Evolutionary conservation across 2,888 invertebrate genomes (phyloP), one percentile per base, ranked within the genome.

Genomic region (Trichogramma evanescens): DNA sequence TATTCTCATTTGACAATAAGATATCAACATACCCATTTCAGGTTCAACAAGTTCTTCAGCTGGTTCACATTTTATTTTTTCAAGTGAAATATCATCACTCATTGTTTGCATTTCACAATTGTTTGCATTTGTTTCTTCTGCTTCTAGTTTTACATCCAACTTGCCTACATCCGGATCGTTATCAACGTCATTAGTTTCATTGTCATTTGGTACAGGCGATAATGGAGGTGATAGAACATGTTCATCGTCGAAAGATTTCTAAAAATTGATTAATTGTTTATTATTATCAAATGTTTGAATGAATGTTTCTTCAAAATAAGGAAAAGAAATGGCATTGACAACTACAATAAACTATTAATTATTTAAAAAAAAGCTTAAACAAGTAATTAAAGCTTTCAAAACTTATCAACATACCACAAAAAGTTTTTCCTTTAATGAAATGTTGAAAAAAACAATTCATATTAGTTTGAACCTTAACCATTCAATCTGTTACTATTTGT

Each of bases 401-500:
- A 54, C 6, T 7, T 40, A 39, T 39, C 9, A 56, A 64, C 64
- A 7, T 64, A 64, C 64, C 64, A 10, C 56, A 50, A 51, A 54
- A 40, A 64, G 60, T 41, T 64, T 64, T 61, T 64, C 64, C 64
- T 64, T 64, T 64, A 53, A 5, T 26, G 7, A 56, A 59, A 54
- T 6, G 42, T 38, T 58, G 54, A 53, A 62, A 62, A 50, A 62
- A 53, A 59, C 6, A 6, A 56, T 8, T n/a, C 8, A 9, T 45
- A 9, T 45, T 45, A 45, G n/a, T 45, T 26, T 26, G 3, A 26
- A 26, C 26, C 26, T 26, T 1, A 26, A 26, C 26, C 26, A 26
- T 26, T 26, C 26, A 26, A 26, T 26, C 26, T 26, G 26, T 26
- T 26, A 26, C 26, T 26, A 26, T 26, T 26, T 26, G 1, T 26